Evolutionary conservation across 2,113 vertebrate species (phyloP).

Genomic region (Chaenocephalus aceratus): DNA sequence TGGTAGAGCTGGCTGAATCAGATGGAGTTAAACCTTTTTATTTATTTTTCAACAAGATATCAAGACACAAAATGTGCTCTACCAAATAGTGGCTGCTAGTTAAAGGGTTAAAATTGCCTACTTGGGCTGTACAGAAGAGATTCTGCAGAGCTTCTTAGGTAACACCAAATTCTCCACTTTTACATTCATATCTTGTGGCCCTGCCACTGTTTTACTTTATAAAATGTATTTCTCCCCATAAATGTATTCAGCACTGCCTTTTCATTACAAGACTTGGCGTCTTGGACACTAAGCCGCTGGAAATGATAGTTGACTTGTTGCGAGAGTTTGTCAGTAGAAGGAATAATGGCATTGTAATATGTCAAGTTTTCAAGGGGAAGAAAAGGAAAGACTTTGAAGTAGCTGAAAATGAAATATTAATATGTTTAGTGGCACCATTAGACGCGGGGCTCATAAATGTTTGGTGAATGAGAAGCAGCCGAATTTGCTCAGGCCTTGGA

Average conservation of each 20-base stretch:
- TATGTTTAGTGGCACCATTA: constrained; percentile 76
- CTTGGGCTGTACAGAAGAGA: constrained; percentile 18
- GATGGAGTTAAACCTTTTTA: too few relatives aligned
- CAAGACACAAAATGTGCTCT: too few relatives aligned
- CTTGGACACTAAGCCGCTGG: constrained; percentile 70
- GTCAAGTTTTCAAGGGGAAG: constrained; percentile 70
- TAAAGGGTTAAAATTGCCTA: constrained; percentile 20
- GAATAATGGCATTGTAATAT: constrained; percentile 75
- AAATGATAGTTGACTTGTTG: constrained; percentile 73
- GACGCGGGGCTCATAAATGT: constrained; percentile 71
- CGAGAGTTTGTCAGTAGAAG: constrained; percentile 66
- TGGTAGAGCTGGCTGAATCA: too few relatives aligned
- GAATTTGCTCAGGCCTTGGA: constrained; percentile 38
- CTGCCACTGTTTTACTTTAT: constrained; percentile 60
- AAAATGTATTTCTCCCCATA: constrained; percentile 58
- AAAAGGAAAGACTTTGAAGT: constrained; percentile 76
- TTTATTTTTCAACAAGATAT: too few relatives aligned
- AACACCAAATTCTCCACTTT: constrained; percentile 44
- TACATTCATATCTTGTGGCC: constrained; percentile 45
- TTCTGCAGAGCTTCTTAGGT: constrained; percentile 20
- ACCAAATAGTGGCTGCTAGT: too few relatives aligned
- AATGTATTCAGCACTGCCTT: constrained; percentile 64
- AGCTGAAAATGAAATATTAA: constrained; percentile 76
- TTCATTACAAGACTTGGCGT: constrained; percentile 65
- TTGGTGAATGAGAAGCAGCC: constrained; percentile 68